Evolutionary conservation across 2,888 invertebrate genomes (phyloP).

Genomic region (Alcis repandata): DNA sequence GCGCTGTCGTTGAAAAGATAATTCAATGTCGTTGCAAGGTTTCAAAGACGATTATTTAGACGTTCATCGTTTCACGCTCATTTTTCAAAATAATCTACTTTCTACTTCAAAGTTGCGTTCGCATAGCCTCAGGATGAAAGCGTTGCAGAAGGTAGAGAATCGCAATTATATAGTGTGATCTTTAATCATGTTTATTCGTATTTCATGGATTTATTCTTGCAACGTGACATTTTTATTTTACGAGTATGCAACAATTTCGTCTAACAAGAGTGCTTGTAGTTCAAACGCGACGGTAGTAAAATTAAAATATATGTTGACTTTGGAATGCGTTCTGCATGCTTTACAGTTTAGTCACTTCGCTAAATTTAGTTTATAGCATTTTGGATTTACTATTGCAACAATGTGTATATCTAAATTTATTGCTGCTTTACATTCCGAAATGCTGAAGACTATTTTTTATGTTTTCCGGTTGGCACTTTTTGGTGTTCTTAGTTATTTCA

Average conservation of each 20-base stretch:
- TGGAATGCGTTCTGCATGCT: constrained; percentile 26
- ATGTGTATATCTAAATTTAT: constrained; percentile 22
- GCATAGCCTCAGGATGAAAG: not conserved
- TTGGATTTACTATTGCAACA: constrained; percentile 31
- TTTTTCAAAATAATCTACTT: too few relatives aligned
- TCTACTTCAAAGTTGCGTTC: too few relatives aligned
- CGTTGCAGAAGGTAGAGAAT: not conserved
- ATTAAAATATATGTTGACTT: constrained; percentile 33
- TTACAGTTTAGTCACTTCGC: constrained; percentile 25
- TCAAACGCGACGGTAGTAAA: constrained; percentile 27
- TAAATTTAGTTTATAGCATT: constrained; percentile 28
- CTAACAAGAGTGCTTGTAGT: constrained; percentile 21
- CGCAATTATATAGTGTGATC: not conserved
- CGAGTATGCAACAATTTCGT: constrained; percentile 24
- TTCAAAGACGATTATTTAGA: too few relatives aligned
- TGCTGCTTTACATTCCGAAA: constrained; percentile 8
- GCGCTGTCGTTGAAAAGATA: too few relatives aligned
- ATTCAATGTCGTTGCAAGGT: too few relatives aligned
- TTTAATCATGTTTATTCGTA: not conserved
- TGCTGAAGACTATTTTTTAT: not conserved
- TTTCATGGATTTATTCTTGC: constrained; percentile 15
- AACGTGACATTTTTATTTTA: constrained; percentile 22
- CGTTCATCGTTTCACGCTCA: too few relatives aligned
- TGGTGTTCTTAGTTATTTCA: too few relatives aligned
- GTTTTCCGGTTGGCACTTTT: not conserved